phyloP scores from a whole-genome alignment of 2,888 invertebrate species.

The Polymixis lichenea region DNA sequence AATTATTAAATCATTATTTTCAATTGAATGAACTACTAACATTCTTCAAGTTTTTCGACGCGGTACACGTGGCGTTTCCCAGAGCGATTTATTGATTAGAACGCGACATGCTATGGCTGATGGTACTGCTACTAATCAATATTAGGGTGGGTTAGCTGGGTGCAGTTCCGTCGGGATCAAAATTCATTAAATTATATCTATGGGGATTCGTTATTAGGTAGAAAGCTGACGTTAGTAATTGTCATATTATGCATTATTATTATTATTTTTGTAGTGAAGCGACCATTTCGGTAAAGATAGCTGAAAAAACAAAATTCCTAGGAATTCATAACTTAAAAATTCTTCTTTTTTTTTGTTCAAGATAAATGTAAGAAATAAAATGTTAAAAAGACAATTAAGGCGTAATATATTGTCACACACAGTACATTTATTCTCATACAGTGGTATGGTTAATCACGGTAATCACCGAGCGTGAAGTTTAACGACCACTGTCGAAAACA shows the following conservation, averaged over 20 bases:
- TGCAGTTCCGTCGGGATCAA: slow-evolving; percentile 56
- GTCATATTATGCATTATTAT: background rate
- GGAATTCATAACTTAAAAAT: background rate
- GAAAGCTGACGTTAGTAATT: background rate
- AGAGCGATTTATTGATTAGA: slow-evolving; percentile 63
- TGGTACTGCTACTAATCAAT: slow-evolving; percentile 60
- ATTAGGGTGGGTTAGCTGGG: slow-evolving; percentile 51
- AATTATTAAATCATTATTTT: slow-evolving; percentile 19
- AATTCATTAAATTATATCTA: slow-evolving; percentile 48
- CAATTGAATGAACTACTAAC: slow-evolving; percentile 19
- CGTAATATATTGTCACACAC: slow-evolving; percentile 19
- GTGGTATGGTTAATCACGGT: slow-evolving; percentile 50
- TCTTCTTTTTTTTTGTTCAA: background rate
- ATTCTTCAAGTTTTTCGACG: slow-evolving; percentile 19
- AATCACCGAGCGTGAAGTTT: slow-evolving; percentile 68
- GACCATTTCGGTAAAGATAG: background rate
- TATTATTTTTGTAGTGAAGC: background rate
- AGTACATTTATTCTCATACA: slow-evolving; percentile 12
- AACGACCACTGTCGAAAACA: slow-evolving; percentile 68
- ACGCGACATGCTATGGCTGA: slow-evolving; percentile 55
- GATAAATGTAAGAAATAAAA: background rate
- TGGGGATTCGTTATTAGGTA: slow-evolving; percentile 3
- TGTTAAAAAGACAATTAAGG: background rate
- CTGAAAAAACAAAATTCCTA: background rate
- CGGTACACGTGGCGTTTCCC: slow-evolving; percentile 32